Evolutionary conservation across 1,140 invertebrate genomes (phyloP).

Genomic region (silkworm (Bombyx mori)): DNA sequence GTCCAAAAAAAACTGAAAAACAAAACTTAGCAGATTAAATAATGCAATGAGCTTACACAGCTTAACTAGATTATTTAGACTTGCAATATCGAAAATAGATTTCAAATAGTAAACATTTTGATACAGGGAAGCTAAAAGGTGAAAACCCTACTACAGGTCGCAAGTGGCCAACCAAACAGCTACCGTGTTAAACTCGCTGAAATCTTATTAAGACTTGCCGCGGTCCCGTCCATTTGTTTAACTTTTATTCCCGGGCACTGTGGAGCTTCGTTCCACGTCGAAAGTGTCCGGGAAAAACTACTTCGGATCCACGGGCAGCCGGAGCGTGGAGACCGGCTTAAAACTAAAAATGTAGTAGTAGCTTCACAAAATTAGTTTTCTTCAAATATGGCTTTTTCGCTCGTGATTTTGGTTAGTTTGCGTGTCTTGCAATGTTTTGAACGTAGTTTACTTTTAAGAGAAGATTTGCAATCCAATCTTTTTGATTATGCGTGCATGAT

Average conservation of each 20-base stretch:
- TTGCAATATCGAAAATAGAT: too few species aligned
- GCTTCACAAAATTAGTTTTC: slow-evolving; percentile 1
- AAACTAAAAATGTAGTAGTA: slow-evolving; percentile 5
- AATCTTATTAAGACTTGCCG: slow-evolving; percentile 59
- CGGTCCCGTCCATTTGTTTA: slow-evolving; percentile 37
- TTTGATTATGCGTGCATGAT: too few species aligned
- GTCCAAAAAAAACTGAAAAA: too few species aligned
- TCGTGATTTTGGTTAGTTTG: too few species aligned
- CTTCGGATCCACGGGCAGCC: not conserved
- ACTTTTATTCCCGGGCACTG: slow-evolving; percentile 36
- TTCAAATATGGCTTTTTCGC: too few species aligned
- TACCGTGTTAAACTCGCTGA: slow-evolving; percentile 22
- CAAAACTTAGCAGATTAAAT: too few species aligned
- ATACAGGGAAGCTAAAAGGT: not conserved
- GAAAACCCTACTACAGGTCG: slow-evolving; percentile 7
- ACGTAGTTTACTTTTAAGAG: too few species aligned
- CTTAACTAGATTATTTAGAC: too few species aligned
- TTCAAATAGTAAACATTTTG: too few species aligned
- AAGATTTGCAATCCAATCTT: too few species aligned
- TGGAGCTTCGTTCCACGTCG: slow-evolving; percentile 10
- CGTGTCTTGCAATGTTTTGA: too few species aligned
- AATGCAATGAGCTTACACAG: too few species aligned
- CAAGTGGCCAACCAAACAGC: slow-evolving; percentile 28
- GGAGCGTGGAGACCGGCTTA: slow-evolving; percentile 1
- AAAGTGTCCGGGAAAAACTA: slow-evolving; percentile 21